These are phyloP conservation scores for Stigmatopora nigra DNA, from an alignment of 2,113 vertebrate genomes.

Conservation along the genomic window DNA sequence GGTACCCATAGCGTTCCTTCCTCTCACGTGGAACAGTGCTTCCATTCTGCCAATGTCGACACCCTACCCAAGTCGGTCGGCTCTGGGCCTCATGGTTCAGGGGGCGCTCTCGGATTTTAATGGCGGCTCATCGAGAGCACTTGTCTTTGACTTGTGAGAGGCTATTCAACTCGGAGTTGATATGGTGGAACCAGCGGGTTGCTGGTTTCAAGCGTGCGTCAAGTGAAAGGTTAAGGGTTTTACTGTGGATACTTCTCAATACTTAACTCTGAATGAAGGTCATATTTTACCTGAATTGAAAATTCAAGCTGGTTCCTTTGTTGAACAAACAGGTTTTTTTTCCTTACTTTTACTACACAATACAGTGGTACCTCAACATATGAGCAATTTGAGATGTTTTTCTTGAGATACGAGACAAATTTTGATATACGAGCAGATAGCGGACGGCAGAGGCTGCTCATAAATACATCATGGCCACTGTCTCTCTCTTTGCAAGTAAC, in stretches of 20 bases:
- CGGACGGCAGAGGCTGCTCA: too few relatives aligned
- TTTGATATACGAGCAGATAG: too few relatives aligned
- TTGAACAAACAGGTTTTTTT: too few relatives aligned
- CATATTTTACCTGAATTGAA: too few relatives aligned
- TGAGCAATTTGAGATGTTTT: too few relatives aligned
- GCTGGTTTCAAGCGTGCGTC: constrained; percentile 33
- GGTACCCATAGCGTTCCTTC: background rate
- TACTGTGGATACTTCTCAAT: background rate
- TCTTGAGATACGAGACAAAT: too few relatives aligned
- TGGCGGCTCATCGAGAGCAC: constrained; percentile 41
- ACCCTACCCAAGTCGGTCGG: constrained; percentile 50
- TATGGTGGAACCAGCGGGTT: constrained; percentile 22
- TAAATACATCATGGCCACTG: too few relatives aligned
- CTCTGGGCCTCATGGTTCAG: constrained; percentile 51
- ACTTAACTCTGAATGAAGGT: too few relatives aligned
- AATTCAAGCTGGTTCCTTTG: too few relatives aligned
- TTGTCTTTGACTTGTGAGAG: constrained; percentile 44
- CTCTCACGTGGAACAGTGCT: constrained; percentile 54
- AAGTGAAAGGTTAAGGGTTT: constrained; percentile 20
- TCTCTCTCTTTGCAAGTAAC: too few relatives aligned
- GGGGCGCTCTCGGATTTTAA: constrained; percentile 48
- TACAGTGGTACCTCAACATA: too few relatives aligned
- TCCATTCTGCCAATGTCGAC: constrained; percentile 60
- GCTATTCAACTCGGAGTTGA: constrained; percentile 36
- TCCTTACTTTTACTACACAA: too few relatives aligned